phyloP scores from a whole-genome alignment of 2,888 invertebrate species.

The Synergus umbraculus region DNA sequence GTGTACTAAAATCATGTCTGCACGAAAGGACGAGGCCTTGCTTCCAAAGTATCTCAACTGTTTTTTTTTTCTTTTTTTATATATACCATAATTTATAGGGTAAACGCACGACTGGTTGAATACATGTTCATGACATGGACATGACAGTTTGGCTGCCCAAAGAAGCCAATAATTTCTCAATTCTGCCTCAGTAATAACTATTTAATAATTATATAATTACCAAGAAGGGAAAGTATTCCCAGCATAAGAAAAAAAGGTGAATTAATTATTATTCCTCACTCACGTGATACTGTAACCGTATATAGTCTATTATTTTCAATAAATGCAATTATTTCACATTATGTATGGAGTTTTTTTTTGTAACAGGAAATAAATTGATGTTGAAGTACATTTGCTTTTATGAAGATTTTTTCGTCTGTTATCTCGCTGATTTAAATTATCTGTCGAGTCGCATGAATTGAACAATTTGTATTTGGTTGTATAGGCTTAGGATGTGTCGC shows the following conservation, averaged over 20 bases:
- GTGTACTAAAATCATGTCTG: background rate
- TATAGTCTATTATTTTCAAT: slow-evolving; percentile 18
- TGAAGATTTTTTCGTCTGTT: slow-evolving; percentile 8
- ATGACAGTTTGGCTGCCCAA: too few species aligned
- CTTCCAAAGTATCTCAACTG: background rate
- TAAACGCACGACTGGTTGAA: too few species aligned
- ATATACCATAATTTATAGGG: too few species aligned
- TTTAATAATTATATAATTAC: too few species aligned
- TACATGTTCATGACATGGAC: too few species aligned
- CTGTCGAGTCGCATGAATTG: slow-evolving; percentile 30
- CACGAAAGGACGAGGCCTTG: slow-evolving; percentile 8
- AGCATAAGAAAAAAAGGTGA: background rate
- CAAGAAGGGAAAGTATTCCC: slow-evolving; percentile 16
- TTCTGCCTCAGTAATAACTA: too few species aligned
- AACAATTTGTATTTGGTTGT: slow-evolving; percentile 30
- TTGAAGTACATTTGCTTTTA: slow-evolving; percentile 29
- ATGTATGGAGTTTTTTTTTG: background rate
- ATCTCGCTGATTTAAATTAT: slow-evolving; percentile 37
- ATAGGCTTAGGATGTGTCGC: slow-evolving; percentile 32
- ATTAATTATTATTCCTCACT: slow-evolving; percentile 14
- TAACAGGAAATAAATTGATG: slow-evolving; percentile 15
- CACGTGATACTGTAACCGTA: background rate
- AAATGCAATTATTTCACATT: slow-evolving; percentile 4
- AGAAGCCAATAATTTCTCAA: too few species aligned
- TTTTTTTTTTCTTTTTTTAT: too few species aligned